Evolutionary conservation across 2,888 invertebrate genomes (phyloP).

Genomic region (Antheraea assamensis): DNA sequence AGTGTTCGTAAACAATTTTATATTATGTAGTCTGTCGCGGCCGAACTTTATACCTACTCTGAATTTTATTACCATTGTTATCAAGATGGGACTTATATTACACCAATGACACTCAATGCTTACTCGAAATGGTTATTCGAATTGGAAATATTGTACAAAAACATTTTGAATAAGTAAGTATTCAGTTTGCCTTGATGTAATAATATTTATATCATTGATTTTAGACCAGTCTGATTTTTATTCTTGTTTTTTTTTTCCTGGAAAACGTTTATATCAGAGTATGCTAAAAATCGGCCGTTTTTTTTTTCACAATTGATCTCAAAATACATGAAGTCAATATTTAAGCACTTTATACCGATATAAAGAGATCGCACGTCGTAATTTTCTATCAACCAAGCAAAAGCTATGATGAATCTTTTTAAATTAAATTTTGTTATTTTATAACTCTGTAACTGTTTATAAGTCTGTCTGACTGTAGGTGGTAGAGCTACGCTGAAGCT

Average conservation of each 20-base stretch:
- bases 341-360: too few relatives aligned
- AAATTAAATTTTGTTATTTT: too few relatives aligned
- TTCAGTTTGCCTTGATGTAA: not conserved
- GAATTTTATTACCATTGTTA: conserved; percentile 9
- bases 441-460: too few relatives aligned
- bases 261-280: not conserved
- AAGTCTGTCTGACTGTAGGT: too few relatives aligned
- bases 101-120: not conserved
- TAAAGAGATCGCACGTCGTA: too few relatives aligned
- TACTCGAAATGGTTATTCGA: not conserved
- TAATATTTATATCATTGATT: not conserved
- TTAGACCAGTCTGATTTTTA: not conserved
- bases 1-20: not conserved
- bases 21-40: not conserved
- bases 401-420: too few relatives aligned
- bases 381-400: too few relatives aligned
- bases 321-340: too few relatives aligned
- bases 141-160: conserved; percentile 3
- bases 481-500: too few relatives aligned
- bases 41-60: not conserved
- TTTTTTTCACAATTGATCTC: too few relatives aligned
- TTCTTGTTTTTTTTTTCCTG: not conserved
- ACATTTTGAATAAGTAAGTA: not conserved
- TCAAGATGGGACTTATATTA: not conserved
- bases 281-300: too few relatives aligned